Evolutionary conservation across 2,888 invertebrate genomes (phyloP).

Genomic region (Parascotia fuliginaria): DNA sequence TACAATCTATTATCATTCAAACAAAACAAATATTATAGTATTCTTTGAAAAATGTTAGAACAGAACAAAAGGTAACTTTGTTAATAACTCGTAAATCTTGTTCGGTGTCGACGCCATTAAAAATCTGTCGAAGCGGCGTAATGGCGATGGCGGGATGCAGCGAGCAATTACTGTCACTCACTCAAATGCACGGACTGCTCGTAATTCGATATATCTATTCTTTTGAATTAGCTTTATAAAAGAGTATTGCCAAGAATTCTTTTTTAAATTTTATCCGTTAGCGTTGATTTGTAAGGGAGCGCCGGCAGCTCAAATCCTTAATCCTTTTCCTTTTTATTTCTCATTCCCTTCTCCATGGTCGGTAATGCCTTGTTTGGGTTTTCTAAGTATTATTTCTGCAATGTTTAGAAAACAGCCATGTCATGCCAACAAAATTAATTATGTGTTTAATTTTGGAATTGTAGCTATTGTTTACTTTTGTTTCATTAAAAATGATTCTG

Average conservation of each 20-base stretch:
- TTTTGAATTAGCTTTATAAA: conserved; percentile 35
- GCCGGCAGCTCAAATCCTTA: too few species aligned
- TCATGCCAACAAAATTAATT: too few species aligned
- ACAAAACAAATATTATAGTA: neutral
- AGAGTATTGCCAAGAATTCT: conserved; percentile 13
- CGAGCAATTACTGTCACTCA: conserved; percentile 69
- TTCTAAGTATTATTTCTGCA: too few species aligned
- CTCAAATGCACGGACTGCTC: conserved; percentile 30
- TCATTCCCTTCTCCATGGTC: too few species aligned
- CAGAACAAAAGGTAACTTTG: conserved; percentile 26
- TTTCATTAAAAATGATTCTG: too few species aligned
- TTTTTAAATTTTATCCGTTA: conserved; percentile 18
- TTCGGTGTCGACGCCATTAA: conserved; percentile 51
- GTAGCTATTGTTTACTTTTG: too few species aligned
- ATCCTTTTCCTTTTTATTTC: too few species aligned
- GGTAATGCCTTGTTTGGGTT: too few species aligned
- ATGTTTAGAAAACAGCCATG: too few species aligned
- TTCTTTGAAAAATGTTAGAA: conserved; percentile 1
- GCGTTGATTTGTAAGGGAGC: conserved; percentile 22
- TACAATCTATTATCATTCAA: neutral
- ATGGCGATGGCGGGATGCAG: conserved; percentile 45
- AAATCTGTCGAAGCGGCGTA: conserved; percentile 48
- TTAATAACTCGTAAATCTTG: conserved; percentile 52
- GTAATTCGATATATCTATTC: conserved; percentile 43
- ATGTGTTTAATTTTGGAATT: too few species aligned